A percentile compares a stretch with the other conserved stretches of the same genome.
These are phyloP conservation scores for Pimpla rufipes DNA, from an alignment of 2,888 invertebrate species.

Conservation along the genomic window DNA sequence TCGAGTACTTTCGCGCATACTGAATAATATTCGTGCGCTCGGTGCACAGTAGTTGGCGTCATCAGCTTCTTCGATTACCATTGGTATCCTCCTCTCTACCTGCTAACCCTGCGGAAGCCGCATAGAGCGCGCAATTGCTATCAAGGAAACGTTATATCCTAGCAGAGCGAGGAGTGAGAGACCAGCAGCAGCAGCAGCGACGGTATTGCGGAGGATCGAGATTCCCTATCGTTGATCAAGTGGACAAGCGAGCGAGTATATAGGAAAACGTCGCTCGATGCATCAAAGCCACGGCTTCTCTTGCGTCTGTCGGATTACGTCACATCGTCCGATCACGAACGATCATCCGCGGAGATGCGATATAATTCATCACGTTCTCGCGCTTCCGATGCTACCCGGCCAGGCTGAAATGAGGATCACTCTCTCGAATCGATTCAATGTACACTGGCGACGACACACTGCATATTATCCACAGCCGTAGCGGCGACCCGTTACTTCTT, in stretches of 20 bases:
- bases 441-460: slow-evolving; percentile 27
- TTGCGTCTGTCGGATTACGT: slow-evolving; percentile 69
- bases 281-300: slow-evolving; percentile 35
- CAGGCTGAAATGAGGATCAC: slow-evolving; percentile 32
- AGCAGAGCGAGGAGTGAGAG: slow-evolving; percentile 23
- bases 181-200: slow-evolving; percentile 1
- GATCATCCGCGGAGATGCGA: slow-evolving; percentile 66
- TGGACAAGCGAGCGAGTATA: slow-evolving; percentile 23
- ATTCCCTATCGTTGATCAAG: slow-evolving; percentile 45
- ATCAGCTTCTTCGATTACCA: slow-evolving; percentile 39
- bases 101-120: not conserved
- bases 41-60: slow-evolving; percentile 32
- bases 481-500: slow-evolving; percentile 33
- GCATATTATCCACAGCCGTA: not conserved
- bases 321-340: slow-evolving; percentile 57
- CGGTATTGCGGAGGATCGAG: slow-evolving; percentile 1
- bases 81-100: slow-evolving; percentile 25
- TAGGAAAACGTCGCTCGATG: slow-evolving; percentile 27
- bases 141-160: slow-evolving; percentile 35
- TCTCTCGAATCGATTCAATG: slow-evolving; percentile 1
- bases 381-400: not conserved
- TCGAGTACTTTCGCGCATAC: slow-evolving; percentile 19
- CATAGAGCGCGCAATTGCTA: slow-evolving; percentile 5
- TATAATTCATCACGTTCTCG: slow-evolving; percentile 67
- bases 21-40: not conserved